phyloP scores from a whole-genome alignment of 2,113 vertebrate genomes.

The Lonchura striata region DNA sequence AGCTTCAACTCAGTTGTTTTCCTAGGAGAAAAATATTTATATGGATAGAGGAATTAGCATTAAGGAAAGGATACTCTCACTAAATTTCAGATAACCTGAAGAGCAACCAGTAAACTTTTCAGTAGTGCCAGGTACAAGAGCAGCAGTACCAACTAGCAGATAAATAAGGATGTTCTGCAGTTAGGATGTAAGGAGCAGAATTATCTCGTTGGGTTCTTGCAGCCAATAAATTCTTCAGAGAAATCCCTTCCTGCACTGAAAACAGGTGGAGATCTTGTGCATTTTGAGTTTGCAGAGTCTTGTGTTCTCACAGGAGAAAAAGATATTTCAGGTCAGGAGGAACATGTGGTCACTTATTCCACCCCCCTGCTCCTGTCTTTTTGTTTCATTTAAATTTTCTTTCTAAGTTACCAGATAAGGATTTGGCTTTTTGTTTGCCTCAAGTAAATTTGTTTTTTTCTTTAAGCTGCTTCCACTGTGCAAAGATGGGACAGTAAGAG shows the following conservation, averaged over 20 bases:
- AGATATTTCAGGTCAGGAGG: not conserved
- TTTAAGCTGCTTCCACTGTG: not conserved
- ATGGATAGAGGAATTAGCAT: not conserved
- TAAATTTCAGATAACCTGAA: not conserved
- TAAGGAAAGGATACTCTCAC: not conserved
- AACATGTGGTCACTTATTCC: not conserved
- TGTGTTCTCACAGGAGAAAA: not conserved
- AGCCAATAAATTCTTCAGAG: not conserved
- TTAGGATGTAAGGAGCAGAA: not conserved
- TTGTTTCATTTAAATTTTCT: not conserved
- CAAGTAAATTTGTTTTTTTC: not conserved
- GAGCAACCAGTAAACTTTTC: not conserved
- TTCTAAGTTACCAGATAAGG: not conserved
- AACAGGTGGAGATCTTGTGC: not conserved
- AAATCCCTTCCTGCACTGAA: not conserved
- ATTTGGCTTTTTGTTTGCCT: not conserved
- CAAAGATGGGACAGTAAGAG: not conserved
- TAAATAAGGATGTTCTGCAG: not conserved
- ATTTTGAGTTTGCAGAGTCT: not conserved
- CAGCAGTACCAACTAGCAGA: not conserved
- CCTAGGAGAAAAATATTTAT: not conserved
- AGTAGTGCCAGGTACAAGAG: not conserved
- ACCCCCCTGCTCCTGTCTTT: fast-evolving
- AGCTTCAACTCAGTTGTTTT: not conserved
- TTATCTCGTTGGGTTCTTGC: fast-evolving